Evolutionary conservation across 2,797 vertebrate genomes (phyloP).

Genomic region (Falco naumanni): DNA sequence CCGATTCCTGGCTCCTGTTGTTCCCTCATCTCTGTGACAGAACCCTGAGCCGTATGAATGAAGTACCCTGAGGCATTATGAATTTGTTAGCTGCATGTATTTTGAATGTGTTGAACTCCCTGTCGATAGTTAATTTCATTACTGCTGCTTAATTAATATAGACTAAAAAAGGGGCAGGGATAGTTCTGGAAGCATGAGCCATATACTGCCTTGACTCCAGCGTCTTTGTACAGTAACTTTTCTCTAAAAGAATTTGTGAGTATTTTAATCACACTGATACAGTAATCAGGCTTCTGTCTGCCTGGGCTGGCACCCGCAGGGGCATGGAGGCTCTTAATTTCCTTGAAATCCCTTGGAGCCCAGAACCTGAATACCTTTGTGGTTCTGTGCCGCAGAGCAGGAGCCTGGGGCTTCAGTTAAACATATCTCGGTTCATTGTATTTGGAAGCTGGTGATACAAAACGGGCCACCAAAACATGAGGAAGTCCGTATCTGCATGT

Average conservation of each 20-base stretch:
- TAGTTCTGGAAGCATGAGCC: not conserved
- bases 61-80: not conserved
- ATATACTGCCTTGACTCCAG: not conserved
- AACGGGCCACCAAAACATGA: not conserved
- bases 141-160: not conserved
- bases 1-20: not conserved
- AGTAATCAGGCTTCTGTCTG: not conserved
- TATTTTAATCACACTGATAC: not conserved
- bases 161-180: not conserved
- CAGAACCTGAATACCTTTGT: not conserved
- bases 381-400: not conserved
- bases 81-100: not conserved
- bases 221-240: too few species aligned
- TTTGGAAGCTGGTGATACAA: not conserved
- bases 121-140: not conserved
- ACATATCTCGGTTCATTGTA: not conserved
- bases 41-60: conserved; percentile 1
- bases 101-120: not conserved
- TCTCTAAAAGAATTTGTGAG: not conserved
- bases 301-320: not conserved
- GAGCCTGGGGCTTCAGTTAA: not conserved
- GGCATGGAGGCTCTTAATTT: not conserved
- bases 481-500: not conserved
- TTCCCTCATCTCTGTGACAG: not conserved
- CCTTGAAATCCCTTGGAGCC: not conserved